A percentile compares a stretch with the other conserved stretches of the same genome.
These are phyloP conservation scores for Archegozetes longisetosus DNA, from an alignment of 1,140 invertebrate species.

Conservation along the genomic window DNA sequence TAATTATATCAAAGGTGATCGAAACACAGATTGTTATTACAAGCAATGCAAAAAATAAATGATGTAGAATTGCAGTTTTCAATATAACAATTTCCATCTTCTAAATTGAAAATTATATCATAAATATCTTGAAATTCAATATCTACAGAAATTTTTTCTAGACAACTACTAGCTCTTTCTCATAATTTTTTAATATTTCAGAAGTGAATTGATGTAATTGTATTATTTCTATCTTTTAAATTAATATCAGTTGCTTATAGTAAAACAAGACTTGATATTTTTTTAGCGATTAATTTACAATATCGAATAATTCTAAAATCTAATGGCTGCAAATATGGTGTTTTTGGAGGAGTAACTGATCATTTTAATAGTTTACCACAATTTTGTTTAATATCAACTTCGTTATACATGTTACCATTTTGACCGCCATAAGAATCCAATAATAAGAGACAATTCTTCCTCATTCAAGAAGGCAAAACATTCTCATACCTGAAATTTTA, in stretches of 20 bases:
- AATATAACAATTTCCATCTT: neutral
- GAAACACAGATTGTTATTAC: neutral
- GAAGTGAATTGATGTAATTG: constrained; percentile 2
- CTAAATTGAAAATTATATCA: neutral
- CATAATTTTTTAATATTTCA: neutral
- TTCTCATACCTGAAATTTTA: neutral
- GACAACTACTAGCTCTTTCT: neutral
- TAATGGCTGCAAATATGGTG: neutral
- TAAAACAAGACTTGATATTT: neutral
- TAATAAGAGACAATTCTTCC: neutral
- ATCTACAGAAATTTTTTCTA: neutral
- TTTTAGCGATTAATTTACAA: neutral
- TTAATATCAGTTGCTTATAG: neutral
- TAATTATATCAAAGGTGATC: neutral
- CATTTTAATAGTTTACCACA: neutral
- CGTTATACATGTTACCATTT: neutral
- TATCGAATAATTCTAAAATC: neutral
- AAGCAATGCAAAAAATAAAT: neutral
- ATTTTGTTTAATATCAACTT: no score
- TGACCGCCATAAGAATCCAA: constrained; percentile 4
- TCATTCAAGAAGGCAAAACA: neutral
- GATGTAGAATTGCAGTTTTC: neutral
- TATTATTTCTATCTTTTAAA: neutral
- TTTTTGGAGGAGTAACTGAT: neutral
- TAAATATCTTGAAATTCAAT: neutral